Evolutionary conservation across 2,888 invertebrate species (phyloP).

Genomic region (Meiosimyza platycephala): DNA sequence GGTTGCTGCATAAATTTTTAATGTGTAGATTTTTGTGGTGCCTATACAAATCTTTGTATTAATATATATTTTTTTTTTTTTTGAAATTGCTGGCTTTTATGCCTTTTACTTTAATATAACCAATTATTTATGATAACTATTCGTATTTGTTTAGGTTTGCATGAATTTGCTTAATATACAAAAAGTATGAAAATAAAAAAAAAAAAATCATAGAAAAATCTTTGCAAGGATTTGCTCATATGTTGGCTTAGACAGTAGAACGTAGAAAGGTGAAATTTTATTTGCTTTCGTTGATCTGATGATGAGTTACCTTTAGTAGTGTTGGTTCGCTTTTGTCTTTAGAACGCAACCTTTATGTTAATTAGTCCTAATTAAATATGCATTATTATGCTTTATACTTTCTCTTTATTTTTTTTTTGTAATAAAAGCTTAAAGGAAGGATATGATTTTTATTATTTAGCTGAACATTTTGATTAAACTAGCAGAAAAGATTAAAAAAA

Average conservation of each 20-base stretch:
- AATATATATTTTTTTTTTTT: background rate
- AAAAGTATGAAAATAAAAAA: background rate
- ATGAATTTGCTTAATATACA: background rate
- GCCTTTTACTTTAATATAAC: constrained; percentile 1
- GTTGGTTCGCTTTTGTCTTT: background rate
- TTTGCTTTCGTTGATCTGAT: background rate
- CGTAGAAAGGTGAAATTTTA: background rate
- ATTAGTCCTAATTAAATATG: constrained; percentile 59
- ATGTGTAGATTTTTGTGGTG: no score
- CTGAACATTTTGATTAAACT: background rate
- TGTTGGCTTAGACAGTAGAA: background rate
- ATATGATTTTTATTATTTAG: constrained; percentile 20
- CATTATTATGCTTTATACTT: constrained; percentile 47
- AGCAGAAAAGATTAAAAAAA: background rate
- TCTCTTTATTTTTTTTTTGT: no score
- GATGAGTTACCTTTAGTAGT: background rate
- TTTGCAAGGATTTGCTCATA: background rate
- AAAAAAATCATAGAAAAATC: background rate
- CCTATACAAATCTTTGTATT: no score
- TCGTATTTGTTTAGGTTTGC: constrained; percentile 5
- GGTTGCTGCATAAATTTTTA: no score
- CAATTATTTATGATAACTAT: background rate
- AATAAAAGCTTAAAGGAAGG: background rate
- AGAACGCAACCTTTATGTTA: constrained; percentile 48
- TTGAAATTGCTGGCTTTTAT: background rate